A percentile compares a stretch with the other conserved stretches of the same genome.
Conservation (phyloP, 2,113 vertebrate species). For the Eulacestoma nigropectus region DNA sequence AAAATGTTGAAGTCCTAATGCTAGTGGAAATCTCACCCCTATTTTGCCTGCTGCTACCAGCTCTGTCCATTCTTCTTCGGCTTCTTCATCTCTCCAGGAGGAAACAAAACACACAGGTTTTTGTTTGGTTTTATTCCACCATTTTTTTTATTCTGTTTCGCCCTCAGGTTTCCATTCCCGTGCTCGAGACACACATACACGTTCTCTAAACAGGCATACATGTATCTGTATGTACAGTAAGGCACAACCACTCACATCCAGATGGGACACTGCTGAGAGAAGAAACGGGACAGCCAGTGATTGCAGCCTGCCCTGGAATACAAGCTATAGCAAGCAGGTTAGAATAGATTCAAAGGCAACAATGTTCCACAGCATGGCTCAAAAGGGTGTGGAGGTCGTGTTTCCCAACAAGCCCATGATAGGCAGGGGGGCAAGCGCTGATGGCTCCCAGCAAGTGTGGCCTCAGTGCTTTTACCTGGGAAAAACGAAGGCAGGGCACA, state of each 20-base stretch:
- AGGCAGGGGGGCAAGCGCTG: rapidly evolving
- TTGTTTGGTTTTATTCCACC: background rate
- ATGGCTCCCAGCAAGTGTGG: background rate
- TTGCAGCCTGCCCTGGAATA: constrained; percentile 1
- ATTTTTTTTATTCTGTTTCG: constrained; percentile 26
- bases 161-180: background rate
- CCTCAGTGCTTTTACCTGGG: background rate
- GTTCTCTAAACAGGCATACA: background rate
- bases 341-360: constrained; percentile 18
- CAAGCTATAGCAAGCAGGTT: constrained; percentile 2
- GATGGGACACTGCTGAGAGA: background rate
- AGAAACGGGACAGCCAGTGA: background rate
- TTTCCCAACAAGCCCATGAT: background rate
- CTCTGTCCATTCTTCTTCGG: background rate
- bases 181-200: background rate
- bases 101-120: background rate
- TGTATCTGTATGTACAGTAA: background rate
- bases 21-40: background rate
- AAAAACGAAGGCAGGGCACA: background rate
- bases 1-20: background rate
- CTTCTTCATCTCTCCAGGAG: background rate
- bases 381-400: background rate
- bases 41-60: background rate
- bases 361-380: background rate
- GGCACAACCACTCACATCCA: background rate